These are phyloP conservation scores for Podarcis muralis DNA, from an alignment of 2,113 vertebrate genomes.

Conservation along the genomic window DNA sequence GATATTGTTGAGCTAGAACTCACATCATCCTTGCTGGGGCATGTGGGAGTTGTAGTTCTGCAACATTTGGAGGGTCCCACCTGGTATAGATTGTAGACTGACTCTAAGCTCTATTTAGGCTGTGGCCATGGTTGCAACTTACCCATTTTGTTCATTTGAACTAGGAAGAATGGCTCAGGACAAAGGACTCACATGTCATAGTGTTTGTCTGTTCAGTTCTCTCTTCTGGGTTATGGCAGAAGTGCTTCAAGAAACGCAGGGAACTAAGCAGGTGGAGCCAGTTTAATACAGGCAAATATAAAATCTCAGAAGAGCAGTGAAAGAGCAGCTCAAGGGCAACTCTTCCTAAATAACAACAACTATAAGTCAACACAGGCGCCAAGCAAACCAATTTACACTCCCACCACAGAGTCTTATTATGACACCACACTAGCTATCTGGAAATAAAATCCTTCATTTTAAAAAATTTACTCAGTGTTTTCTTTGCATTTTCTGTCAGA, in stretches of 20 bases:
- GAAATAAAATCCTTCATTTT: constrained; percentile 42
- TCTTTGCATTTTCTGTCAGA: neutral
- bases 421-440: neutral
- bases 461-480: neutral
- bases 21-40: no score
- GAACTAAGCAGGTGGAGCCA: neutral
- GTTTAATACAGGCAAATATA: neutral
- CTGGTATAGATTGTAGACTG: no score
- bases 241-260: neutral
- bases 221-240: neutral
- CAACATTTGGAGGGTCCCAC: no score
- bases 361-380: neutral
- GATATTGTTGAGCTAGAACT: no score
- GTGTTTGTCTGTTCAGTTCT: neutral
- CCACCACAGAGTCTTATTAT: neutral
- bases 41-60: no score
- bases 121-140: neutral
- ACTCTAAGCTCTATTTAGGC: neutral
- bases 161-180: neutral
- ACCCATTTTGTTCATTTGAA: neutral
- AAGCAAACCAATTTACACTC: neutral
- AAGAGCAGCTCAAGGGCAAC: neutral
- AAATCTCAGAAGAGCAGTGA: neutral
- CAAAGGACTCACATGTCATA: neutral
- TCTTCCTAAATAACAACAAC: neutral